phyloP scores from a whole-genome alignment of 2,113 vertebrate species.

The Anoplopoma fimbria region DNA sequence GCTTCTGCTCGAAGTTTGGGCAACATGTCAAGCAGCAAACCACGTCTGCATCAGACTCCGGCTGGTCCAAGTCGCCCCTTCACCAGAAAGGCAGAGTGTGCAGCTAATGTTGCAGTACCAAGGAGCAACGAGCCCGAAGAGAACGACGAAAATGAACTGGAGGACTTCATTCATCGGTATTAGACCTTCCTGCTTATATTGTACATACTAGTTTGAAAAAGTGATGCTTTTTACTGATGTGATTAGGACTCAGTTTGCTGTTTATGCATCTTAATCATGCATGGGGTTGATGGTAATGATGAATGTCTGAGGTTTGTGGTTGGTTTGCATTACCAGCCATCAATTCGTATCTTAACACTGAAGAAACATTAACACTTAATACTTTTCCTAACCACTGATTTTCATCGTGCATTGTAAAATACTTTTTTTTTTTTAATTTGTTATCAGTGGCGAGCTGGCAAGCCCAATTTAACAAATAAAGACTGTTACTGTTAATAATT shows the following conservation, averaged over 20 bases:
- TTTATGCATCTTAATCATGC: conserved; percentile 13
- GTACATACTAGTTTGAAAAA: conserved; percentile 32
- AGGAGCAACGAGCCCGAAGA: conserved; percentile 86
- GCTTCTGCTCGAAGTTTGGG: conserved; percentile 39
- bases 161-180: conserved; percentile 38
- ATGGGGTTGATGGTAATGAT: conserved; percentile 30
- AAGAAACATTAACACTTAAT: conserved; percentile 41
- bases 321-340: not conserved
- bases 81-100: conserved; percentile 75
- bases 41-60: conserved; percentile 16
- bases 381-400: conserved; percentile 10
- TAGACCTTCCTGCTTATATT: conserved; percentile 15
- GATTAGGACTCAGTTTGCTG: not conserved
- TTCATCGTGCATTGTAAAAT: conserved; percentile 4
- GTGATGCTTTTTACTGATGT: not conserved
- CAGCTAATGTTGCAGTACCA: conserved; percentile 58
- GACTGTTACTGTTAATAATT: conserved; percentile 32
- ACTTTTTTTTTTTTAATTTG: too few relatives aligned
- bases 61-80: conserved; percentile 38
- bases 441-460: conserved; percentile 60
- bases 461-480: conserved; percentile 45
- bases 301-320: conserved; percentile 28
- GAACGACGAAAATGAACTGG: conserved; percentile 86
- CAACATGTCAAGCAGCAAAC: not conserved
- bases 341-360: conserved; percentile 17